Percentiles rank a stretch among this genome's conserved stretches.
These are phyloP conservation scores for Pongo abelii DNA, from an alignment of 2,113 vertebrate species.

Conservation along the genomic window DNA sequence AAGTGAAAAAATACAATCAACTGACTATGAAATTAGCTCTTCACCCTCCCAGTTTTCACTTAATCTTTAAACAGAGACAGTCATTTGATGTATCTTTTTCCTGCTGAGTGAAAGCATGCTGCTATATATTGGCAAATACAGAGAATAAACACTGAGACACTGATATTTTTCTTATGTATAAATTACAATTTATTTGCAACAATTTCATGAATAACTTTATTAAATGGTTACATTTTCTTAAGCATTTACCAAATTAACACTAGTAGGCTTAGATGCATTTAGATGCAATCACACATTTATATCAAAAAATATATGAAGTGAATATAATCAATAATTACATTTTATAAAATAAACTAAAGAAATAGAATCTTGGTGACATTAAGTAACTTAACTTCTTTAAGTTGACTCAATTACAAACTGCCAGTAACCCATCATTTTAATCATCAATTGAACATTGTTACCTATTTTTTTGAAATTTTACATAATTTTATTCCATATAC, in stretches of 20 bases:
- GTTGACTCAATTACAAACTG: not conserved
- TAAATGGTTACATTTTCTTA: not conserved
- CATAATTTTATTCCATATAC: not conserved
- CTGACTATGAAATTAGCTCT: conserved; percentile 14
- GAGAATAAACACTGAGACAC: not conserved
- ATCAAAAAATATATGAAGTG: not conserved
- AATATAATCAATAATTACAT: not conserved
- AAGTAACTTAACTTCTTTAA: not conserved
- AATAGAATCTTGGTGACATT: not conserved
- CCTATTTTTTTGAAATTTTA: not conserved
- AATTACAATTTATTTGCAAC: not conserved
- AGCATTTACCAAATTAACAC: not conserved
- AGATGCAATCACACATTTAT: not conserved
- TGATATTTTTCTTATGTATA: not conserved
- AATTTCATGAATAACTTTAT: not conserved
- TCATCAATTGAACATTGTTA: not conserved
- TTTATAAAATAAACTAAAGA: not conserved
- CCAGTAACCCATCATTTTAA: not conserved
- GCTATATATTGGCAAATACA: not conserved
- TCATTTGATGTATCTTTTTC: not conserved
- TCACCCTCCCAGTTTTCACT: not conserved
- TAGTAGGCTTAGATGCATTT: not conserved
- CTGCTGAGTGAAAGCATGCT: not conserved
- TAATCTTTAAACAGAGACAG: conserved; percentile 16
- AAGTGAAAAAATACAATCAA: not conserved